Percentiles rank a stretch among this genome's conserved stretches.
Evolutionary conservation across 2,797 vertebrate species (phyloP).

Genomic region (Ciconia nigra): DNA sequence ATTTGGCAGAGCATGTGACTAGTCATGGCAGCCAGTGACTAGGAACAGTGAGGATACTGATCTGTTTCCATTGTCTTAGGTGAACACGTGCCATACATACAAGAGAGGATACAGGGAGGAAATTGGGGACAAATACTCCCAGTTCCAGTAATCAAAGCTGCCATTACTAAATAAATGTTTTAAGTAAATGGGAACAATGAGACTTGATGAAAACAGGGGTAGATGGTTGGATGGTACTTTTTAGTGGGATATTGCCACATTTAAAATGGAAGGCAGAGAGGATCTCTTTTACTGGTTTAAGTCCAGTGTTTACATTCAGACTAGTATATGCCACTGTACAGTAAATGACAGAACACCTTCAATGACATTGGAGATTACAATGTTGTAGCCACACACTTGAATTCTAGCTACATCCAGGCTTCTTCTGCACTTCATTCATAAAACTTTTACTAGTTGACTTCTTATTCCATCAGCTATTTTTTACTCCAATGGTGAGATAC

Average conservation of each 20-base stretch:
- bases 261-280: neutral
- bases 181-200: neutral
- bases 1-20: neutral
- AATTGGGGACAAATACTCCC: neutral
- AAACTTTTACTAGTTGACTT: neutral
- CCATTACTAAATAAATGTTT: neutral
- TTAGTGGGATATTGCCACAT: neutral
- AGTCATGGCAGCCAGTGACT: neutral
- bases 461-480: neutral
- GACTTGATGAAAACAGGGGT: neutral
- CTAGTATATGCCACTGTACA: neutral
- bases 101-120: neutral
- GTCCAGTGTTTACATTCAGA: neutral
- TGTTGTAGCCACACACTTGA: neutral
- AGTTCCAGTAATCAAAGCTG: neutral
- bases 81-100: neutral
- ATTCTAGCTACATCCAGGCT: neutral
- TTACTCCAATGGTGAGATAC: neutral
- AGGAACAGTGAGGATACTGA: neutral
- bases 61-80: neutral
- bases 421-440: neutral
- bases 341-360: neutral
- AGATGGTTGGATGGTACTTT: neutral
- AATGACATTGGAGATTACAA: neutral
- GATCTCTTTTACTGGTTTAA: neutral